Evolutionary conservation across 2,888 invertebrate genomes (phyloP).

Genomic region (Leptopilina syphax): DNA sequence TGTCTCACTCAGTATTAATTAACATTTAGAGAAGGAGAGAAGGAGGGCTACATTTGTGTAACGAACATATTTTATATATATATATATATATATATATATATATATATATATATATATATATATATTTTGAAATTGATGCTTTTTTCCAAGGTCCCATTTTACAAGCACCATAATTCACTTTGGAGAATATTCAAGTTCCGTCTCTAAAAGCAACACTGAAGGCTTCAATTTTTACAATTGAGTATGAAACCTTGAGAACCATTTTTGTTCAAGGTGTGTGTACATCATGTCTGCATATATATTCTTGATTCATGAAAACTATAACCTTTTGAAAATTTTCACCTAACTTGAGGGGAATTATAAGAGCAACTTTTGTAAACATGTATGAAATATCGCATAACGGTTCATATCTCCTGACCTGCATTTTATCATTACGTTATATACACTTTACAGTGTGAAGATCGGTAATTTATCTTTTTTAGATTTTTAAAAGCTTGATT

Average conservation of each 20-base stretch:
- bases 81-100: not conserved
- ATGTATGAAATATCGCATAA: slow-evolving; percentile 53
- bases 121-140: slow-evolving; percentile 18
- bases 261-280: slow-evolving; percentile 24
- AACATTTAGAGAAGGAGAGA: not conserved
- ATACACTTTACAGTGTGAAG: slow-evolving; percentile 46
- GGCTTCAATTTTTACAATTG: slow-evolving; percentile 15
- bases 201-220: slow-evolving; percentile 1
- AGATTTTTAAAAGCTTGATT: slow-evolving; percentile 34
- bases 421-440: slow-evolving; percentile 53
- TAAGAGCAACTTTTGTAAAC: slow-evolving; percentile 48
- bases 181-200: not conserved
- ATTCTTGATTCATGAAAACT: slow-evolving; percentile 26
- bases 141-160: slow-evolving; percentile 26
- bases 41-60: too few relatives aligned
- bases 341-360: slow-evolving; percentile 43
- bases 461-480: slow-evolving; percentile 53
- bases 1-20: not conserved
- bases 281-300: not conserved
- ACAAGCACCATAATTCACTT: slow-evolving; percentile 15
- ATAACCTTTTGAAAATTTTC: slow-evolving; percentile 7
- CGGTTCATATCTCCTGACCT: slow-evolving; percentile 52
- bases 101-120: too few relatives aligned
- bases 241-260: slow-evolving; percentile 8
- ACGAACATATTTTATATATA: not conserved